Evolutionary conservation across 1,140 invertebrate species (phyloP).

Genomic region (Callitettix versicolor): DNA sequence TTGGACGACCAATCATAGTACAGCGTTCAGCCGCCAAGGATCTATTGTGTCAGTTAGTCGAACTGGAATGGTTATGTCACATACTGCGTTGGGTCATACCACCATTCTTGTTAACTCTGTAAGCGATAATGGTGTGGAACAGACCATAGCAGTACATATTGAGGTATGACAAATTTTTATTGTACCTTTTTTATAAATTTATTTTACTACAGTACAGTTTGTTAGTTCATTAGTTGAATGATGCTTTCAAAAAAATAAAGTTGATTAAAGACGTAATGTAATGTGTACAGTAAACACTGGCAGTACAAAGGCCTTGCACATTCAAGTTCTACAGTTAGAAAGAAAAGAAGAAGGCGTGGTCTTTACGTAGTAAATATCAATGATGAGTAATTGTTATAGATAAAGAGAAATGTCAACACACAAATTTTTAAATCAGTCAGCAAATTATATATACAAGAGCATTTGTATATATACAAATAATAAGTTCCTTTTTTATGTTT

Average conservation of each 20-base stretch:
- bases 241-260: too few relatives aligned
- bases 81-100: slow-evolving; percentile 24
- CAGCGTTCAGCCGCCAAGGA: neutral
- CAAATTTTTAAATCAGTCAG: too few relatives aligned
- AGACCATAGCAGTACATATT: slow-evolving; percentile 33
- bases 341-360: too few relatives aligned
- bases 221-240: neutral
- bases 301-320: too few relatives aligned
- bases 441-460: too few relatives aligned
- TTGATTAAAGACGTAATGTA: neutral
- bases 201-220: slow-evolving; percentile 10
- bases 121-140: slow-evolving; percentile 46
- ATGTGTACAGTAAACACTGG: too few relatives aligned
- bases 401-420: too few relatives aligned
- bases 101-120: slow-evolving; percentile 44
- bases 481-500: too few relatives aligned
- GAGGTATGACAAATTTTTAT: slow-evolving; percentile 27
- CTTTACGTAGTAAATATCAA: too few relatives aligned
- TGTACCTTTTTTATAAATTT: slow-evolving; percentile 27
- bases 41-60: neutral
- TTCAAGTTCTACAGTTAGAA: too few relatives aligned
- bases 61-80: neutral
- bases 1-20: neutral
- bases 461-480: too few relatives aligned
- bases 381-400: too few relatives aligned